phyloP scores from a whole-genome alignment of 30 jellyfish, hydroid and myxozoan species.

The Pseudorhiza aurosa region DNA sequence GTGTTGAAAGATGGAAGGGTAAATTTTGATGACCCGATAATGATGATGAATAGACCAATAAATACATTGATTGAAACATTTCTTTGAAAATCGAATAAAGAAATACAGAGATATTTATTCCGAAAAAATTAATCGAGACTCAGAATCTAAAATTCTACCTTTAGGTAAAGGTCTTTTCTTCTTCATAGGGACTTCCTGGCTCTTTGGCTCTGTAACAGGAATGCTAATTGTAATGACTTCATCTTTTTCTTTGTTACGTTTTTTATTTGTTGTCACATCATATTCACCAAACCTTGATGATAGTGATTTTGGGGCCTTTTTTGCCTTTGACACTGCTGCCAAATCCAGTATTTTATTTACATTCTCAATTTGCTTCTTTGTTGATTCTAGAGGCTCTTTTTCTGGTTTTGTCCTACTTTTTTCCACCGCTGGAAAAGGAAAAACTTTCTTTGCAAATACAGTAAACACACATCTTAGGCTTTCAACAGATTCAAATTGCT shows the following conservation, averaged over 20 bases:
- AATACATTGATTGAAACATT: too few species aligned
- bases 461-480: too few species aligned
- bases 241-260: conserved; percentile 21
- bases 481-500: too few species aligned
- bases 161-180: conserved; percentile 4
- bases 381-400: conserved; percentile 1
- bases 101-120: too few species aligned
- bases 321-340: neutral
- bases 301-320: conserved; percentile 12
- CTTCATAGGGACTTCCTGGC: neutral
- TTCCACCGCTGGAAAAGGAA: too few species aligned
- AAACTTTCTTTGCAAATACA: too few species aligned
- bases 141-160: conserved; percentile 15
- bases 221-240: conserved; percentile 54
- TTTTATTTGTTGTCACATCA: conserved; percentile 17
- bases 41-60: too few species aligned
- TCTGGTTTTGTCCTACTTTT: conserved; percentile 1
- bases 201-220: conserved; percentile 6
- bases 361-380: neutral
- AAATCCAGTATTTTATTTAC: neutral
- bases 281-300: conserved; percentile 48
- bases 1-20: too few species aligned
- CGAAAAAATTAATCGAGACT: too few species aligned
- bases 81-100: too few species aligned
- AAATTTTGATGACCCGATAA: too few species aligned